Evolutionary conservation across 1,140 invertebrate species (phyloP), one percentile per base, ranked within the genome.

Genomic region (Aradophagus sp.): DNA sequence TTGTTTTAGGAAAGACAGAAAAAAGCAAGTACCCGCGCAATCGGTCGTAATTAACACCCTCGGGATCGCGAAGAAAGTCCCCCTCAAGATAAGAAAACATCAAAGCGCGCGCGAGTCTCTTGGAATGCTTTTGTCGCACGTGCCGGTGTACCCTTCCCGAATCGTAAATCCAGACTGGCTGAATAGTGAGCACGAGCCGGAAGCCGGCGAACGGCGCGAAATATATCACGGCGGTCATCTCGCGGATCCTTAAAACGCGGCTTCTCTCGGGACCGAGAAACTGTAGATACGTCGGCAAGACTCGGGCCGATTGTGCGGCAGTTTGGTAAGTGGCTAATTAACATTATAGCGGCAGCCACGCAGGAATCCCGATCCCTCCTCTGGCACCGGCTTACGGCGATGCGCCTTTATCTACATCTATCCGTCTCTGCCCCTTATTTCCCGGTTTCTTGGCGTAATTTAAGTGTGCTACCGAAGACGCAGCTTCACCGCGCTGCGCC

Each of bases 261-360:
- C 41, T 45, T 19, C 61, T 69, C 63, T 53, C 67, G 8, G 19
- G 66, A 65, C 62, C 26, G 74, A 78, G 74, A 78, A 78, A 73
- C 76, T 75, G 39, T 45, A 69, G 75, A 76, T 78, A 73, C 55
- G 58, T 70, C 48, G 69, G 48, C 36, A 59, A 68, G 73, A 62
- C 50, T 11, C 47, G 47, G 70, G 77, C 72, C 76, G 80, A 83
- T 83, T 80, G 77, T 80, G 73, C 70, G 53, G 63, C 62, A 59
- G 73, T 75, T 79, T 76, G 71, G 75, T 82, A 82, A 81, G 74
- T 82, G 81, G 75, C 77, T 83, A 82, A 84, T 84, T 84, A 84
- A 84, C 83, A 84, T 84, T 82, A 81, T 77, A 80, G 77, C 75
- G 75, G 75, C 42, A 14, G 17, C 38, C 63, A 73, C 74, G 77